phyloP scores from a whole-genome alignment of 2,888 invertebrate species.

The Lepidocyrtoides sp. region DNA sequence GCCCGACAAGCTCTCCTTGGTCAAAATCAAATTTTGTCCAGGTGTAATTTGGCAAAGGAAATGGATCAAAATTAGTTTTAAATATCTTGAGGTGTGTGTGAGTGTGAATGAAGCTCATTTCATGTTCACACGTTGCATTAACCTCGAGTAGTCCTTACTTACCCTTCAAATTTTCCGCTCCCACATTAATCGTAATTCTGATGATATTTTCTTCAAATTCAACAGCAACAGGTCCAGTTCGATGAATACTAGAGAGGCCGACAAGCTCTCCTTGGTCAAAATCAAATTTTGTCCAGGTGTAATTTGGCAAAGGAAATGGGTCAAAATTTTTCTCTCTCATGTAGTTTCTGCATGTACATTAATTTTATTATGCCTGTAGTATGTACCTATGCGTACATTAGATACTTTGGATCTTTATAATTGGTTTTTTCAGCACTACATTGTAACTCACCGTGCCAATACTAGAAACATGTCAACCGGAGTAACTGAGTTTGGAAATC shows the following conservation, averaged over 20 bases:
- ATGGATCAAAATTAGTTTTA: conserved; percentile 95
- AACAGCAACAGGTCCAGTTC: conserved; percentile 91
- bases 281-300: conserved; percentile 87
- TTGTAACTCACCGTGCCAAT: conserved; percentile 88
- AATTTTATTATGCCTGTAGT: too few species aligned
- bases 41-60: conserved; percentile 88
- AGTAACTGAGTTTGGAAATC: conserved; percentile 94
- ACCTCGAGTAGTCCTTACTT: conserved; percentile 89
- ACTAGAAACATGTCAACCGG: conserved; percentile 94
- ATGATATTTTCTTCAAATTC: conserved; percentile 91
- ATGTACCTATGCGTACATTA: background rate
- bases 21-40: conserved; percentile 88
- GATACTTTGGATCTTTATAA: too few species aligned
- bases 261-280: conserved; percentile 92
- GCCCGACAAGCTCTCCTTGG: conserved; percentile 93
- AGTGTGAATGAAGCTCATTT: too few species aligned
- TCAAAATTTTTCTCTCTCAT: conserved; percentile 91
- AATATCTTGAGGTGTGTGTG: too few species aligned
- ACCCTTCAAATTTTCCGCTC: conserved; percentile 93
- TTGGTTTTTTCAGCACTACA: too few species aligned
- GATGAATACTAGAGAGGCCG: conserved; percentile 93
- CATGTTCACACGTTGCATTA: background rate
- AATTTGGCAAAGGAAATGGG: conserved; percentile 90
- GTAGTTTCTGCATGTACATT: conserved; percentile 88
- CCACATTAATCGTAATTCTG: conserved; percentile 91